Percentiles rank a stretch among this genome's conserved stretches.
These are phyloP conservation scores for Stenotaenia linearis DNA, from an alignment of 2,888 invertebrate genomes.

Conservation along the genomic window DNA sequence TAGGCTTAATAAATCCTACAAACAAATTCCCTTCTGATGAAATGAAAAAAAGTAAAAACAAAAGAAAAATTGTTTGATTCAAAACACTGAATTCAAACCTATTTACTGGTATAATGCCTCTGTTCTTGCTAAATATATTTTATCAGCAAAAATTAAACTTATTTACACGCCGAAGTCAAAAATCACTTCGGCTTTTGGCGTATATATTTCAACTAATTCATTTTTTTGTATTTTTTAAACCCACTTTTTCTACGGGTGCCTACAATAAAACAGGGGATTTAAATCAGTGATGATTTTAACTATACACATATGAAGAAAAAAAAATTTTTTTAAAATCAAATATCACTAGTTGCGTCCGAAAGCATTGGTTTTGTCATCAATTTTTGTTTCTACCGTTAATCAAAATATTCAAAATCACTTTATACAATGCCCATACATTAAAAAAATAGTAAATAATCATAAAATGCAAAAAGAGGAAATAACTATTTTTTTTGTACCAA, in stretches of 20 bases:
- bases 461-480: background rate
- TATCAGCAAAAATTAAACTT: slow-evolving; percentile 12
- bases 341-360: slow-evolving; percentile 24
- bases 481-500: background rate
- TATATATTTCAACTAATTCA: background rate
- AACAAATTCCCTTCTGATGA: slow-evolving; percentile 6
- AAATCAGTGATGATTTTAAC: background rate
- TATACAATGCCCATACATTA: slow-evolving; percentile 5
- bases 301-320: background rate
- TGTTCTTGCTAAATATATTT: slow-evolving; percentile 26
- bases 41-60: background rate
- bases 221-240: background rate
- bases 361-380: slow-evolving; percentile 28
- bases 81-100: slow-evolving; percentile 9
- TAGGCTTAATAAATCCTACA: background rate
- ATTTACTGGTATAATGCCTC: slow-evolving; percentile 20
- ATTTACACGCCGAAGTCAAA: slow-evolving; percentile 5
- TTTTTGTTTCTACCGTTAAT: background rate
- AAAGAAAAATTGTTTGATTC: background rate
- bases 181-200: background rate
- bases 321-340: background rate
- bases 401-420: background rate
- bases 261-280: background rate
- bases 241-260: slow-evolving; percentile 16
- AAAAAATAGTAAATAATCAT: background rate